Percentiles rank a stretch among this genome's conserved stretches.
phyloP scores from a whole-genome alignment of 1,140 invertebrate species.

The Drosophila oshimai region DNA sequence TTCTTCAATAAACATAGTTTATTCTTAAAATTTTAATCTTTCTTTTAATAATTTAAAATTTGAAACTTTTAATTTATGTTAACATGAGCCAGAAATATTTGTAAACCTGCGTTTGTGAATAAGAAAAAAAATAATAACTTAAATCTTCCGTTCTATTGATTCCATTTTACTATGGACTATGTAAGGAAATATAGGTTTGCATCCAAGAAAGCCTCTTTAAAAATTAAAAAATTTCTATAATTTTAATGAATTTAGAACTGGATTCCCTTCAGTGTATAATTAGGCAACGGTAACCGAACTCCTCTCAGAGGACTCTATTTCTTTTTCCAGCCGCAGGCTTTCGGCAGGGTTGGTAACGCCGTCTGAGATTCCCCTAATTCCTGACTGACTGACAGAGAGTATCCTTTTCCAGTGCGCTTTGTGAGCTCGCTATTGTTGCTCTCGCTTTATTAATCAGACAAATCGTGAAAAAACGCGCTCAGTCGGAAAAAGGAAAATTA shows the following conservation, averaged over 20 bases:
- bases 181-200: too few species aligned
- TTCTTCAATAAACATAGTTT: too few species aligned
- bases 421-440: slow-evolving; percentile 48
- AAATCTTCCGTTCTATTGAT: too few species aligned
- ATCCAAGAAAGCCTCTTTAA: too few species aligned
- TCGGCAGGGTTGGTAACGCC: neutral
- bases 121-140: too few species aligned
- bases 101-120: too few species aligned
- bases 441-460: slow-evolving; percentile 61
- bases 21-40: too few species aligned
- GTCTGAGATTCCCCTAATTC: slow-evolving; percentile 37
- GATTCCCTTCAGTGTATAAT: neutral
- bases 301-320: slow-evolving; percentile 27
- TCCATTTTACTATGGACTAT: too few species aligned
- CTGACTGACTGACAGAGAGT: slow-evolving; percentile 28
- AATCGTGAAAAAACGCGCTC: slow-evolving; percentile 53
- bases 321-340: slow-evolving; percentile 25
- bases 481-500: slow-evolving; percentile 59
- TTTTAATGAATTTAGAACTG: neutral
- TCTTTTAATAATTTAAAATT: too few species aligned
- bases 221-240: too few species aligned
- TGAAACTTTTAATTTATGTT: too few species aligned
- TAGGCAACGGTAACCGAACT: slow-evolving; percentile 57
- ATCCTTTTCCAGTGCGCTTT: slow-evolving; percentile 42
- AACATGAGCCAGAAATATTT: too few species aligned